phyloP scores from a whole-genome alignment of 2,113 vertebrate species.

The Saccopteryx leptura region DNA sequence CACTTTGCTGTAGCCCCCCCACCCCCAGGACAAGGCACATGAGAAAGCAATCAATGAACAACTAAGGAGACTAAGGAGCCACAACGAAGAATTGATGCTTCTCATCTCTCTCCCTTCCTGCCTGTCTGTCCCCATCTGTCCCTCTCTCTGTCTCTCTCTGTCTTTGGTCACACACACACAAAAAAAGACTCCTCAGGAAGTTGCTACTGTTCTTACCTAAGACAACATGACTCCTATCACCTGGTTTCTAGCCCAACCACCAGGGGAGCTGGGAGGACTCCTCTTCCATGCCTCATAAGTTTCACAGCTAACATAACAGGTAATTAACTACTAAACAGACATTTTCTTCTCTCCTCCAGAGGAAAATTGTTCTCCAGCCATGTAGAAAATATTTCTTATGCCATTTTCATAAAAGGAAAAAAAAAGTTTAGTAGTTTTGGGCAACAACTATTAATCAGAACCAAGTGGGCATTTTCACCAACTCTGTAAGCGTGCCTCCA shows the following conservation, averaged over 20 bases:
- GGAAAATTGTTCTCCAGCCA: constrained; percentile 83
- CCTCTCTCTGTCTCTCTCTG: too few species aligned
- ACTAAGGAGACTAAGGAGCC: too few species aligned
- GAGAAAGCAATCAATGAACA: too few species aligned
- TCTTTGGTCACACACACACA: too few species aligned
- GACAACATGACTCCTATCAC: background rate
- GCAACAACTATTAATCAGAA: background rate
- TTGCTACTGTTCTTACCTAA: background rate
- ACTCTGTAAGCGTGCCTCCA: background rate
- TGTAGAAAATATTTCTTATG: constrained; percentile 85
- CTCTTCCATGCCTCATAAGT: constrained; percentile 84
- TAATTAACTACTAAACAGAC: constrained; percentile 88
- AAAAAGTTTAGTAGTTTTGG: constrained; percentile 55
- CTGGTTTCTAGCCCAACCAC: constrained; percentile 70
- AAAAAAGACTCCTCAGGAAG: background rate
- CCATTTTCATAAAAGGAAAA: constrained; percentile 73
- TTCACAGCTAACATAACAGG: constrained; percentile 84
- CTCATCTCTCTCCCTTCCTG: too few species aligned
- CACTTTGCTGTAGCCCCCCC: too few species aligned
- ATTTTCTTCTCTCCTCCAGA: constrained; percentile 84
- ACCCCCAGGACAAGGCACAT: too few species aligned
- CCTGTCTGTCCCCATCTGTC: too few species aligned
- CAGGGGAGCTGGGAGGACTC: background rate
- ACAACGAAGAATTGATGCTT: too few species aligned
- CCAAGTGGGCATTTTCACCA: constrained; percentile 54